Evolutionary conservation across 1,140 invertebrate species (phyloP).

Genomic region (Eupristina koningsbergeri): DNA sequence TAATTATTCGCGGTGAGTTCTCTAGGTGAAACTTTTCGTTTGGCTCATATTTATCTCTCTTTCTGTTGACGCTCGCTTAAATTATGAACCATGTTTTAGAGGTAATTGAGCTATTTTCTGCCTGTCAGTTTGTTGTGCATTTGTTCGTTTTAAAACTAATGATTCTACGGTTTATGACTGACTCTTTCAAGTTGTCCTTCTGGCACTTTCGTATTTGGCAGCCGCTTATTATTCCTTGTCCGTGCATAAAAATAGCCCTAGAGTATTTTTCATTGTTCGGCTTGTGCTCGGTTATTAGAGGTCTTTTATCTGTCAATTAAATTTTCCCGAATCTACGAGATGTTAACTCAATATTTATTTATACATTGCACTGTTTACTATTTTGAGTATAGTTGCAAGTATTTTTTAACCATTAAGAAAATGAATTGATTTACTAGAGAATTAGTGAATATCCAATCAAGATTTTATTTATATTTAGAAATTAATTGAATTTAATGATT

Average conservation of each 20-base stretch:
- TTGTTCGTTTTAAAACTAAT: conserved; percentile 35
- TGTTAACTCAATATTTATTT: conserved; percentile 24
- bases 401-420: too few relatives aligned
- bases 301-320: conserved; percentile 5
- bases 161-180: conserved; percentile 18
- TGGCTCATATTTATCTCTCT: not conserved
- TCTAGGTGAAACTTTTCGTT: not conserved
- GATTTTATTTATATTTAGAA: too few relatives aligned
- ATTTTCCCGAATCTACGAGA: not conserved
- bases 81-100: not conserved
- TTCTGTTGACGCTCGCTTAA: conserved; percentile 22
- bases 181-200: not conserved
- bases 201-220: conserved; percentile 43
- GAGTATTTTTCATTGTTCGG: conserved; percentile 35
- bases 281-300: conserved; percentile 15
- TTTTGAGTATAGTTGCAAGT: too few relatives aligned
- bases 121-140: conserved; percentile 8
- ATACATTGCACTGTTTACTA: too few relatives aligned
- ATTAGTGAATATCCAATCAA: too few relatives aligned
- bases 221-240: conserved; percentile 27
- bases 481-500: too few relatives aligned
- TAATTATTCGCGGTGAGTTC: not conserved
- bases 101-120: conserved; percentile 34
- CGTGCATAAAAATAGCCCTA: conserved; percentile 28
- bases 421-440: too few relatives aligned